Evolutionary conservation across 2,797 vertebrate species (phyloP).

Genomic region (Meda fulgida): DNA sequence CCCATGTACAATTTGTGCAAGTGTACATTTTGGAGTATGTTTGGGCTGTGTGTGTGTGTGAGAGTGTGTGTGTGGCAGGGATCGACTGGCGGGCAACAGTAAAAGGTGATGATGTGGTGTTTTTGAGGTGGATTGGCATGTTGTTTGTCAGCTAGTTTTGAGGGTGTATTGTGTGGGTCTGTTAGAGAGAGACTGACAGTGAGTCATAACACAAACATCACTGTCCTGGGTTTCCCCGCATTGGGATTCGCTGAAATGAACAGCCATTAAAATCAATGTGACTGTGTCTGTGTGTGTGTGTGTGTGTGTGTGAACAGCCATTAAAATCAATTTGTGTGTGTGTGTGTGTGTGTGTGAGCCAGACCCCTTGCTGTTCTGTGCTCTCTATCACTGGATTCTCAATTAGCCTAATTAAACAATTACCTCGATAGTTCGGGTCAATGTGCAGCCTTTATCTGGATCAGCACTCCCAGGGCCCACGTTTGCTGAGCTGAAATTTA

Average conservation of each 20-base stretch:
- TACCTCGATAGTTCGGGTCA: neutral
- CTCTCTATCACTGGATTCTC: conserved; percentile 2
- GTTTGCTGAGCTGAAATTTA: conserved; percentile 4
- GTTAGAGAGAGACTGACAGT: conserved; percentile 30
- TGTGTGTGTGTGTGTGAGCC: neutral
- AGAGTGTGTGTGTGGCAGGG: neutral
- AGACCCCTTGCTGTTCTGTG: neutral
- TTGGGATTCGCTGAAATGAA: conserved; percentile 28
- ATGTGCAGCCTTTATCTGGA: neutral
- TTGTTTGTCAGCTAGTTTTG: conserved; percentile 47
- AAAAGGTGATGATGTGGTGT: conserved; percentile 40
- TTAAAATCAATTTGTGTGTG: neutral
- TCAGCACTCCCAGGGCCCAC: conserved; percentile 3
- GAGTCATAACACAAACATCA: conserved; percentile 26
- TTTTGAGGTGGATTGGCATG: conserved; percentile 39
- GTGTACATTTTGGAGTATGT: neutral
- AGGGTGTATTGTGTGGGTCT: conserved; percentile 22
- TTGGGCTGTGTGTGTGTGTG: neutral
- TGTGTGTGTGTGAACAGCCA: neutral
- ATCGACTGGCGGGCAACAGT: neutral
- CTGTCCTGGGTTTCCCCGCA: neutral
- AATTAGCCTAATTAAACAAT: conserved; percentile 24
- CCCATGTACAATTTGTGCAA: conserved; percentile 16
- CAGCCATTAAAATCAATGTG: conserved; percentile 16
- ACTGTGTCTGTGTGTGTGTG: neutral